Evolutionary conservation across 2,888 invertebrate species (phyloP), one percentile per base, ranked within the genome.

Genomic region (Drosophila pseudotalamancana): DNA sequence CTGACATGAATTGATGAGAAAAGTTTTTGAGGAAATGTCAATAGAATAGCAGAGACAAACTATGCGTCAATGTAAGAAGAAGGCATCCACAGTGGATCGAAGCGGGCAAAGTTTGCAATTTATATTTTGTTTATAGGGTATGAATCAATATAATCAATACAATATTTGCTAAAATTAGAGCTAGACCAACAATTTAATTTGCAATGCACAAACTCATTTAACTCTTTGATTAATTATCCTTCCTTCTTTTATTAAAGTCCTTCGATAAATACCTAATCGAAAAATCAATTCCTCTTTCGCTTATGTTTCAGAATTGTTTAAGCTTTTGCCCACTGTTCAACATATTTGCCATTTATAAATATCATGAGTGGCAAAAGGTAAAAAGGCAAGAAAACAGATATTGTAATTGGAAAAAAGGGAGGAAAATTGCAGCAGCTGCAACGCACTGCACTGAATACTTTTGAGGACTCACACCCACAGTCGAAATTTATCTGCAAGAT

Each of bases 11-110:
- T 84, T 85, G 83, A 83, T 83, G 83, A 87, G 87, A 87, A 87
- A 85, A 84, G 75, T 87, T 87, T 80, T 87, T 85, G 85, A 87
- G 87, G 87, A 87, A 84, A 87, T 87, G 83, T 84, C 83, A 84
- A 84, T 84, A 87, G 85, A 78, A 76, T 49, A 73, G 75, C 77
- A 60, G 77, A 80, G 81, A 86, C 77, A 82, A 86, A 86, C 77
- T 82, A 80, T 70, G 74, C 72, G 53, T 56, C 68, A 64, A 60
- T 60, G 71, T 60, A 34, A 55, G 55, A 18, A 40, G 68, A 19
- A 34, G 43, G 18, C 51, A 50, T 27, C 3, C 11, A 63, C 74
- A 69, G 71, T 72, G 71, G 71, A 23, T 19, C 59, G 18, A 27
- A 49, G 14, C 2, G n/a, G 14, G 11, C 0, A 46, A 39, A 11